Evolutionary conservation across 2,113 vertebrate species (phyloP).

Genomic region (Cyphomyrus discorhynchus): DNA sequence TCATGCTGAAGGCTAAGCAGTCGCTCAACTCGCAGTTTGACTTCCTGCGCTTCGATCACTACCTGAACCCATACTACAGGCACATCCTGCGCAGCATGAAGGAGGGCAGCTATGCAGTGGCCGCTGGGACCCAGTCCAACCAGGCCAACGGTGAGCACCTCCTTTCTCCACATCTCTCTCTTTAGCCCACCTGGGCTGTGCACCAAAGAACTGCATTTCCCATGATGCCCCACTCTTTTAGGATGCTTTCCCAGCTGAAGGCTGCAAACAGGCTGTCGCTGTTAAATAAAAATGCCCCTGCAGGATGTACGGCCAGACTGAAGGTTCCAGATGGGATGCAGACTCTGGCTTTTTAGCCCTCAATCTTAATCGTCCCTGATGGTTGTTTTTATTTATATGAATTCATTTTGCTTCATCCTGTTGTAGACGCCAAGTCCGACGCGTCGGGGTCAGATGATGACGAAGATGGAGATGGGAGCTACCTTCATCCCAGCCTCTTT

Average conservation of each 20-base stretch:
- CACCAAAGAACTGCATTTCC: neutral
- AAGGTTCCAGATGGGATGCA: neutral
- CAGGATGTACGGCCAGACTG: neutral
- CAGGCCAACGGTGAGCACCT: conserved; percentile 62
- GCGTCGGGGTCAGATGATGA: conserved; percentile 59
- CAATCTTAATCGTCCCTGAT: neutral
- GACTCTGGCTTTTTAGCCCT: neutral
- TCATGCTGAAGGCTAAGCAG: conserved; percentile 95
- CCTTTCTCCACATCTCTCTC: neutral
- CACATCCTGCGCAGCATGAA: conserved; percentile 94
- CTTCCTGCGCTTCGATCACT: conserved; percentile 95
- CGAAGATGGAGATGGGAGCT: conserved; percentile 75
- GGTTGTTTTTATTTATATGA: neutral
- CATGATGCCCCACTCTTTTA: neutral
- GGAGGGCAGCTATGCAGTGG: conserved; percentile 76
- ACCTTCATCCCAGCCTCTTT: conserved; percentile 93
- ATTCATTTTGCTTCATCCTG: neutral
- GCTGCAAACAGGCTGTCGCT: neutral
- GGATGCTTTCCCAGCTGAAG: neutral
- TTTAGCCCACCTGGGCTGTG: neutral
- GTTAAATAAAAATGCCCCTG: neutral
- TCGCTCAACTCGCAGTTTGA: conserved; percentile 93
- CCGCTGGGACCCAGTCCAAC: conserved; percentile 58
- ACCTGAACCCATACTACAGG: conserved; percentile 98
- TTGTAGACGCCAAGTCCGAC: conserved; percentile 30